Evolutionary conservation across 2,797 vertebrate genomes (phyloP).

Genomic region (Platalea minor): DNA sequence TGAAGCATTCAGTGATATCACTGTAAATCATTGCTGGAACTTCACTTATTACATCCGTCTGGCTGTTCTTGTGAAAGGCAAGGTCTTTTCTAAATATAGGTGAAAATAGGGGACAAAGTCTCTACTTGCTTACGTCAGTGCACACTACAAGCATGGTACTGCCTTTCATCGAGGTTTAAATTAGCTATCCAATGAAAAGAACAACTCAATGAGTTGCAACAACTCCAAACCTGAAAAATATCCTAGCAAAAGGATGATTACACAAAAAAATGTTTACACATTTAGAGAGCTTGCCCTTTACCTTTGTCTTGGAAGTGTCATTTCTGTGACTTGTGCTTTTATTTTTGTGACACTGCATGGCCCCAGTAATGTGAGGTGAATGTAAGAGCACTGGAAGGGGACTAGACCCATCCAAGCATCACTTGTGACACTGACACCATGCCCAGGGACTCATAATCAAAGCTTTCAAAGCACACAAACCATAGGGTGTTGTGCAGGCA

Average conservation of each 20-base stretch:
- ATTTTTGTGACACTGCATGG: neutral
- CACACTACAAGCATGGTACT: neutral
- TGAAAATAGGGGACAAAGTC: neutral
- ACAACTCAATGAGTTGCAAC: neutral
- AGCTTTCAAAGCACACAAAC: neutral
- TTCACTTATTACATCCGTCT: neutral
- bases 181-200: neutral
- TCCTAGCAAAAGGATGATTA: fast-evolving
- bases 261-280: fast-evolving
- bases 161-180: neutral
- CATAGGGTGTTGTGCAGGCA: neutral
- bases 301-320: neutral
- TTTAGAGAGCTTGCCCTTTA: neutral
- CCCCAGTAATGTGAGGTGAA: neutral
- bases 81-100: neutral
- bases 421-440: neutral
- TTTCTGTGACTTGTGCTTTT: neutral
- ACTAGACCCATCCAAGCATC: neutral
- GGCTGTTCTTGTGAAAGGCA: neutral
- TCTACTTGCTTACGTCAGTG: neutral
- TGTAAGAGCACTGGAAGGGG: neutral
- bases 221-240: neutral
- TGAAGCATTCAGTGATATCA: neutral
- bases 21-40: neutral
- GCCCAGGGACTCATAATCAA: neutral